These are phyloP conservation scores for Lepilemur ruficaudatus DNA, from an alignment of 2,797 vertebrate species.

Conservation along the genomic window DNA sequence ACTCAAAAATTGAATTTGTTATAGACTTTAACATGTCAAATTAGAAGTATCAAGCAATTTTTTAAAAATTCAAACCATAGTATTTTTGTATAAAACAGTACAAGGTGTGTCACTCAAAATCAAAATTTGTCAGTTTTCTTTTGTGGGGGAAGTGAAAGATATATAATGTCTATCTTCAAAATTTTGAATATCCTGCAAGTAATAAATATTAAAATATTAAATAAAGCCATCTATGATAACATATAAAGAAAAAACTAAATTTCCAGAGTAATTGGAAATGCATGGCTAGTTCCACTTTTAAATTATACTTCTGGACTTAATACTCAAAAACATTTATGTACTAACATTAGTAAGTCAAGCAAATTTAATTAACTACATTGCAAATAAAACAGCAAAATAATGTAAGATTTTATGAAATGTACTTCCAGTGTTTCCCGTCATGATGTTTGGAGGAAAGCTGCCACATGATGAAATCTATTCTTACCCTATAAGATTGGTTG, in stretches of 20 bases:
- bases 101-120: background rate
- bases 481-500: background rate
- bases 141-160: background rate
- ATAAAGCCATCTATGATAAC: background rate
- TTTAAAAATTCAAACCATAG: background rate
- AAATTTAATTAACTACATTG: constrained; percentile 8
- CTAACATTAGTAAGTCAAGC: background rate
- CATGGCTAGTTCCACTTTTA: background rate
- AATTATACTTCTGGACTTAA: background rate
- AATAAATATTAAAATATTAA: constrained; percentile 25
- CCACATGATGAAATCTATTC: background rate
- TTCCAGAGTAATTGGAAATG: background rate
- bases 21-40: background rate
- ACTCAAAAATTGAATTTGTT: background rate
- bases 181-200: background rate
- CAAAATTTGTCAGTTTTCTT: background rate
- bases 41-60: background rate
- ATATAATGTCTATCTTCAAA: background rate
- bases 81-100: background rate
- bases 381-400: constrained; percentile 20
- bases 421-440: background rate
- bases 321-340: background rate
- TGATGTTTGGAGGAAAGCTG: background rate
- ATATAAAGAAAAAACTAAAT: background rate
- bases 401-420: background rate